Conservation (phyloP, 2,888 invertebrate genomes). For the Drosophila limbata region DNA sequence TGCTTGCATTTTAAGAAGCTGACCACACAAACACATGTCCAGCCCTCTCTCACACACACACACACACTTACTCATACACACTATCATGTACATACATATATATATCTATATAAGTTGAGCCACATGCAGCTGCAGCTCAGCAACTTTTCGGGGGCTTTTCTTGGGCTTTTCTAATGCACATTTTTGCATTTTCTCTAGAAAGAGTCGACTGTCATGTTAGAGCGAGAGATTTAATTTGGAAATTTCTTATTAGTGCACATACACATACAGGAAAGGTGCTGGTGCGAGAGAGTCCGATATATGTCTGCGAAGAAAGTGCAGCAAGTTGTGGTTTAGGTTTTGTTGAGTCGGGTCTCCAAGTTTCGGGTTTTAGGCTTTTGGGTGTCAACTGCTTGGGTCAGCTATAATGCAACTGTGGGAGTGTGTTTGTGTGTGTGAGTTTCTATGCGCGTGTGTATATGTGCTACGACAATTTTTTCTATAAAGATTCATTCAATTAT, state of each 20-base stretch:
- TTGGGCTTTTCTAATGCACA: conserved; percentile 81
- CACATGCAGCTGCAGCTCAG: conserved; percentile 35
- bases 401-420: conserved; percentile 32
- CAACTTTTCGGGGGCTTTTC: conserved; percentile 66
- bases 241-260: conserved; percentile 74
- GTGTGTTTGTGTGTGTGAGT: conserved; percentile 9
- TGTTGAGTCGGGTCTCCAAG: conserved; percentile 37
- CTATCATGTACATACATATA: conserved; percentile 1
- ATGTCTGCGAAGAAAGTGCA: conserved; percentile 71
- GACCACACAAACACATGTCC: conserved; percentile 51
- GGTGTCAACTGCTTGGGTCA: conserved; percentile 50
- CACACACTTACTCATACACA: conserved; percentile 20
- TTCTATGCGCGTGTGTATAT: not conserved
- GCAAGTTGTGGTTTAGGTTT: conserved; percentile 62
- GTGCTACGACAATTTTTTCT: conserved; percentile 17
- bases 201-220: conserved; percentile 67
- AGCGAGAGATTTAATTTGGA: conserved; percentile 67
- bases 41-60: conserved; percentile 20
- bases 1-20: conserved; percentile 70
- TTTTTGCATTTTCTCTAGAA: conserved; percentile 76
- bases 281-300: conserved; percentile 55
- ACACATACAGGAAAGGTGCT: conserved; percentile 1
- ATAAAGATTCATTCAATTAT: conserved; percentile 35
- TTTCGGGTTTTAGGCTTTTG: conserved; percentile 17
- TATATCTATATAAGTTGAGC: conserved; percentile 34